phyloP scores from a whole-genome alignment of 2,797 vertebrate species.

The Perodicticus potto region DNA sequence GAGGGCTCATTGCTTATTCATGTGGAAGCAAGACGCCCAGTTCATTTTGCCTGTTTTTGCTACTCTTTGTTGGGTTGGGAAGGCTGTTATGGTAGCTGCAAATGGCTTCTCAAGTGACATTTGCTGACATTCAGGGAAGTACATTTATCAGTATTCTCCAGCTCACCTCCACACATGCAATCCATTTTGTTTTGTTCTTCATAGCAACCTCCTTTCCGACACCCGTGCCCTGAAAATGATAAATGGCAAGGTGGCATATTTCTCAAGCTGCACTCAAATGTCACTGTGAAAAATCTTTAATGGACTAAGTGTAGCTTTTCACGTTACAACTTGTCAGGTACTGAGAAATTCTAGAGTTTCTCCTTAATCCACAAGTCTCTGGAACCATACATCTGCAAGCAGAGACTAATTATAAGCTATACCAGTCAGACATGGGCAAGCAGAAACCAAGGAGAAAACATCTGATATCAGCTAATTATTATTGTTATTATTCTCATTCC shows the following conservation, averaged over 20 bases:
- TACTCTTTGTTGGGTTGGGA: slow-evolving; percentile 93
- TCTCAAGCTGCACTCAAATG: slow-evolving; percentile 97
- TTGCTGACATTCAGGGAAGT: slow-evolving; percentile 99
- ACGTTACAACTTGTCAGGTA: slow-evolving; percentile 98
- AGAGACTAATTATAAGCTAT: slow-evolving; percentile 97
- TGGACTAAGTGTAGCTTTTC: slow-evolving; percentile 99
- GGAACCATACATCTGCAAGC: slow-evolving; percentile 92
- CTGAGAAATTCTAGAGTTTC: slow-evolving; percentile 96
- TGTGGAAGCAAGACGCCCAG: slow-evolving; percentile 95
- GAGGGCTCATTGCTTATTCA: slow-evolving; percentile 97
- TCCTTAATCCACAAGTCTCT: slow-evolving; percentile 91
- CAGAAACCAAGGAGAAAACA: slow-evolving; percentile 92
- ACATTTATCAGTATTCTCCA: slow-evolving; percentile 98
- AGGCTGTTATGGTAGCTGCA: slow-evolving; percentile 96
- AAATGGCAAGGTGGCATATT: slow-evolving; percentile 96
- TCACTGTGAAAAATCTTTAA: slow-evolving; percentile 98
- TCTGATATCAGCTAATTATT: slow-evolving; percentile 87
- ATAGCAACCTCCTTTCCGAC: slow-evolving; percentile 92
- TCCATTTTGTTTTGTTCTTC: slow-evolving; percentile 97
- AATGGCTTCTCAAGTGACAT: slow-evolving; percentile 99
- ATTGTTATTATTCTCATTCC: slow-evolving; percentile 78
- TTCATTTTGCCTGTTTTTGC: slow-evolving; percentile 92
- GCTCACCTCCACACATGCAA: slow-evolving; percentile 96
- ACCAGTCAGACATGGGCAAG: slow-evolving; percentile 93
- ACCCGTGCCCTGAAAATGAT: slow-evolving; percentile 95